A percentile compares a stretch with the other conserved stretches of the same genome.
phyloP scores from a whole-genome alignment of 2,888 invertebrate genomes.

The Agonopterix subpropinquella region DNA sequence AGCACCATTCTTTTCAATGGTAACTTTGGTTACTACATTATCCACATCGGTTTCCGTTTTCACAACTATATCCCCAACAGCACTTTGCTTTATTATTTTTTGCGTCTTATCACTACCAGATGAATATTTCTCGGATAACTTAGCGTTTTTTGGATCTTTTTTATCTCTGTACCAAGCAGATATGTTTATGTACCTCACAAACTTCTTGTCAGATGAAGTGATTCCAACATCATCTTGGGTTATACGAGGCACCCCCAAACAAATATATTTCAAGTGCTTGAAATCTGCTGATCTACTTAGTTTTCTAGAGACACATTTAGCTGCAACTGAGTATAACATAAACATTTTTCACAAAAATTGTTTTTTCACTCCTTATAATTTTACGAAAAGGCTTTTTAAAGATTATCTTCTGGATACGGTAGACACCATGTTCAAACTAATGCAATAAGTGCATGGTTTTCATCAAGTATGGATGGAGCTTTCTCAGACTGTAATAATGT shows the following conservation, averaged over 20 bases:
- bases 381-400: too few species aligned
- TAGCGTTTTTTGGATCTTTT: constrained; percentile 24
- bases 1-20: constrained; percentile 46
- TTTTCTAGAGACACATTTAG: constrained; percentile 52
- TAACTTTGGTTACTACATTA: constrained; percentile 62
- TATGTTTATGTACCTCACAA: constrained; percentile 37
- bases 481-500: too few species aligned
- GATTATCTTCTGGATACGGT: too few species aligned
- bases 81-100: constrained; percentile 40
- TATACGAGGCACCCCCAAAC: constrained; percentile 26
- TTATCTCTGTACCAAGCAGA: constrained; percentile 41
- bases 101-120: constrained; percentile 21
- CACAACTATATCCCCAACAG: constrained; percentile 50
- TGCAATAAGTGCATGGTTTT: too few species aligned
- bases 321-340: constrained; percentile 52
- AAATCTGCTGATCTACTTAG: constrained; percentile 41
- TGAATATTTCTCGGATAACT: constrained; percentile 14
- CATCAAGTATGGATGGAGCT: too few species aligned
- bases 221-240: constrained; percentile 26
- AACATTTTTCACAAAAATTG: constrained; percentile 20
- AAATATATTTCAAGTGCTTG: constrained; percentile 43
- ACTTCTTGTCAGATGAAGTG: constrained; percentile 16
- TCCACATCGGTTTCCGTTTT: constrained; percentile 56
- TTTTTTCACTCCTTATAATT: too few species aligned
- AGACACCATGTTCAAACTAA: too few species aligned